Conservation (phyloP, 2,113 vertebrate species). For the Macroglossus sobrinus region DNA sequence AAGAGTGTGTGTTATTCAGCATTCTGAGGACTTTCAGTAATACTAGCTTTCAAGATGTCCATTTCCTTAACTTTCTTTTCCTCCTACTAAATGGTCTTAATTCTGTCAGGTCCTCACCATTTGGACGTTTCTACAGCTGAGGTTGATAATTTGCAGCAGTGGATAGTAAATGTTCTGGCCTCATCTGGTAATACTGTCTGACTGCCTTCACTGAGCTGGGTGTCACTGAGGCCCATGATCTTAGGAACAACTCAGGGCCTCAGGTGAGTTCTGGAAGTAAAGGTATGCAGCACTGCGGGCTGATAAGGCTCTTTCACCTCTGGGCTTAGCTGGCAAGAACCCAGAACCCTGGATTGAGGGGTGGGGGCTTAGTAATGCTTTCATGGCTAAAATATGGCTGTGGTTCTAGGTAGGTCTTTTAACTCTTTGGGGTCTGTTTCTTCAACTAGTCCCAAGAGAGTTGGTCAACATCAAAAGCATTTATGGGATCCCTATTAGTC, state of each 20-base stretch:
- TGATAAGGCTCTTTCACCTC: background rate
- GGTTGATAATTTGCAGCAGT: background rate
- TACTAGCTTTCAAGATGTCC: background rate
- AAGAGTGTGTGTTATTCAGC: background rate
- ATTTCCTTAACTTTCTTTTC: background rate
- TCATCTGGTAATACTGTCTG: background rate
- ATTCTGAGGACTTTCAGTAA: background rate
- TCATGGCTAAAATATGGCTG: background rate
- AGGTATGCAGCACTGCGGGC: background rate
- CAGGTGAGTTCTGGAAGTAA: background rate
- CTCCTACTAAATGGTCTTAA: background rate
- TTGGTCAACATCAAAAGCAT: background rate
- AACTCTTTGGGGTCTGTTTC: background rate
- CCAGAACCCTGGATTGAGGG: background rate
- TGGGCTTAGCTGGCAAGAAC: background rate
- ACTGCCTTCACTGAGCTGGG: background rate
- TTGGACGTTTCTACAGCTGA: background rate
- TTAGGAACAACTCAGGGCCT: background rate
- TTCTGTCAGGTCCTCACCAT: background rate
- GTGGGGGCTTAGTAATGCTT: background rate
- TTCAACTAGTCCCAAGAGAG: background rate
- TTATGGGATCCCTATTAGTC: background rate
- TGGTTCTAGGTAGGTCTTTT: background rate
- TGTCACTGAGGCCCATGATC: background rate
- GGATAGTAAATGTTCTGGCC: background rate